phyloP scores from a whole-genome alignment of 2,888 invertebrate species.

The Chrysolina oricalcia region DNA sequence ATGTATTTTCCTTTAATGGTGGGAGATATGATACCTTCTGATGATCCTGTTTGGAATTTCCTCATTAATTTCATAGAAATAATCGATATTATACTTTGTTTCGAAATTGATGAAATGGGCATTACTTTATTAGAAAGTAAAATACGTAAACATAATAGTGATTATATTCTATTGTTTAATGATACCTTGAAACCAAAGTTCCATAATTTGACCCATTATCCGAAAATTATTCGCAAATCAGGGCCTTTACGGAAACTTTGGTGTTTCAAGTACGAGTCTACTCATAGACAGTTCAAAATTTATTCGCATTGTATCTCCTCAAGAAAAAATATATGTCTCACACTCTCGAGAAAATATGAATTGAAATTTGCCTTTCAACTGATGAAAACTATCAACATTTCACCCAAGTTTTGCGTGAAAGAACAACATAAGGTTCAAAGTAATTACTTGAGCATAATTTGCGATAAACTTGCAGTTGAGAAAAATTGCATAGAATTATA shows the following conservation, averaged over 20 bases:
- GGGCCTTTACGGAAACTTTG: slow-evolving; percentile 42
- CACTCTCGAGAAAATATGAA: slow-evolving; percentile 46
- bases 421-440: too few species aligned
- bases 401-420: too few species aligned
- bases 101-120: slow-evolving; percentile 37
- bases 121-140: slow-evolving; percentile 39
- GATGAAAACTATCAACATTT: too few species aligned
- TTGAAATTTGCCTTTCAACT: slow-evolving; percentile 34
- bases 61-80: slow-evolving; percentile 55
- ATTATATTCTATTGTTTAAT: slow-evolving; percentile 48
- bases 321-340: slow-evolving; percentile 58
- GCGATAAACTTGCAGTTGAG: too few species aligned
- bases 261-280: slow-evolving; percentile 55
- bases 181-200: slow-evolving; percentile 58
- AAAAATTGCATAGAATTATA: too few species aligned
- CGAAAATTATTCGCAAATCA: slow-evolving; percentile 44
- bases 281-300: slow-evolving; percentile 55
- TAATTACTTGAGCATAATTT: too few species aligned
- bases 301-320: slow-evolving; percentile 58
- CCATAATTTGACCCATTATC: slow-evolving; percentile 57
- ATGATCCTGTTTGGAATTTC: slow-evolving; percentile 57
- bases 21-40: slow-evolving; percentile 56
- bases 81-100: slow-evolving; percentile 53
- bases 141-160: slow-evolving; percentile 45
- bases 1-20: slow-evolving; percentile 56